These are phyloP conservation scores for Apodemus agrarius DNA, from an alignment of 2,797 vertebrate species.

Conservation along the genomic window DNA sequence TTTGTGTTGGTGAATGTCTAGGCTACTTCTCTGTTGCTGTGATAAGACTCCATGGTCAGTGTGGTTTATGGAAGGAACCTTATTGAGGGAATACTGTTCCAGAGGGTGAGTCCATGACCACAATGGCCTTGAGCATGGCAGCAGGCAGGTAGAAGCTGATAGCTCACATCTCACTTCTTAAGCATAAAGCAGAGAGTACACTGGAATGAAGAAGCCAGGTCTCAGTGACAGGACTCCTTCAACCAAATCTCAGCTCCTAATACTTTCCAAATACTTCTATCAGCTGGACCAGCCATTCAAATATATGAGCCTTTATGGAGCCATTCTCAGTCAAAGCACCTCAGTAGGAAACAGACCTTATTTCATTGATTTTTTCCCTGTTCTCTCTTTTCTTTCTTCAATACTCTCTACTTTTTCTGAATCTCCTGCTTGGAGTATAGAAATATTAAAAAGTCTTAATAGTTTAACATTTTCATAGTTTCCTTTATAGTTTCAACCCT, in stretches of 20 bases:
- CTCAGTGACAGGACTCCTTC: too few species aligned
- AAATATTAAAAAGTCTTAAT: conserved; percentile 39
- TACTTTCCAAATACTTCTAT: background rate
- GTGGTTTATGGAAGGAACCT: too few species aligned
- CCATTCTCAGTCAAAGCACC: too few species aligned
- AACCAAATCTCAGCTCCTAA: background rate
- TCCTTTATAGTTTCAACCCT: background rate
- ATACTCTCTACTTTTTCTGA: conserved; percentile 46
- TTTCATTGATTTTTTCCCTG: conserved; percentile 30
- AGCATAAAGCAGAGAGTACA: background rate
- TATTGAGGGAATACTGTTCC: background rate
- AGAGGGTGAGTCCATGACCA: background rate
- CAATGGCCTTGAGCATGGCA: background rate
- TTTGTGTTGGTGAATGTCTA: conserved; percentile 4
- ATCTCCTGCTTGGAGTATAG: background rate
- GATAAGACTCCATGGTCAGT: background rate
- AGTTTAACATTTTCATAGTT: conserved; percentile 17
- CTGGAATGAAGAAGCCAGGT: too few species aligned
- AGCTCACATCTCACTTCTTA: background rate
- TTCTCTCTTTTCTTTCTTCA: conserved; percentile 28
- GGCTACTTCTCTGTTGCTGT: background rate
- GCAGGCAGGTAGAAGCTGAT: background rate
- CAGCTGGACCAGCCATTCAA: too few species aligned
- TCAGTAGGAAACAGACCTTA: background rate
- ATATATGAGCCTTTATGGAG: too few species aligned